Evolutionary conservation across 2,888 invertebrate species (phyloP), one percentile per base, ranked within the genome.

Genomic region (Lasioglossum pauxillum): DNA sequence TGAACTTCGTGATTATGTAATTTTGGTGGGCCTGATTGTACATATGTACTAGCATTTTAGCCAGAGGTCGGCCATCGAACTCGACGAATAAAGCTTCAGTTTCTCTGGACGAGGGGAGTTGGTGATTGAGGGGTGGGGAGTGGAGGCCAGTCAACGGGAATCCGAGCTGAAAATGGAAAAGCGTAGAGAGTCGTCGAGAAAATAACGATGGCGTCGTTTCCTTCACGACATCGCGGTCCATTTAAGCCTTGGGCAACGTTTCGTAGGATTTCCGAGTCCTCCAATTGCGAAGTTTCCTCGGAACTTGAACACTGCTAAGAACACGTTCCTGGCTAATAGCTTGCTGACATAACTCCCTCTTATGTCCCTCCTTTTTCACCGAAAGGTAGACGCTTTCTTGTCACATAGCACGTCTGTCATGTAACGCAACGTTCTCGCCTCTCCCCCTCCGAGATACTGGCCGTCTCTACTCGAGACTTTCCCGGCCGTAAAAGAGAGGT

Each of bases 151-250:
- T 41, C 77, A 77, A 81, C 78, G 53, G 35, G 78, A 72, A 53
- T 60, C 72, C 57, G 57, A 81, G 75, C 60, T 81, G 44, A 71
- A 81, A 75, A 57, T n/a, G 75, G 75, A 75, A 75, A 75, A 75
- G 75, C 38, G 57, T 38, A n/a, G 57, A 23, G 53, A 38, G 75
- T 75, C 53, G 78, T 72, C 81, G 78, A 71, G 81, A 57, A 81
- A 81, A 81, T 81, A 81, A 81, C 44, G 27, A 27, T 5, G 75
- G 67, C 78, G 78, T 72, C 71, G 44, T 81, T 81, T 77, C 71
- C 69, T 78, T 77, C 78, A 78, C 44, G 78, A 81, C 71, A 78
- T 81, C 78, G 81, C 71, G 81, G 81, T 78, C 78, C 81, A 81
- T 81, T 78, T 81, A 71, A 81, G 38, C 78, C 78, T 57, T 49